Conservation (phyloP, 2,797 vertebrate genomes). For the Acomys russatus region DNA sequence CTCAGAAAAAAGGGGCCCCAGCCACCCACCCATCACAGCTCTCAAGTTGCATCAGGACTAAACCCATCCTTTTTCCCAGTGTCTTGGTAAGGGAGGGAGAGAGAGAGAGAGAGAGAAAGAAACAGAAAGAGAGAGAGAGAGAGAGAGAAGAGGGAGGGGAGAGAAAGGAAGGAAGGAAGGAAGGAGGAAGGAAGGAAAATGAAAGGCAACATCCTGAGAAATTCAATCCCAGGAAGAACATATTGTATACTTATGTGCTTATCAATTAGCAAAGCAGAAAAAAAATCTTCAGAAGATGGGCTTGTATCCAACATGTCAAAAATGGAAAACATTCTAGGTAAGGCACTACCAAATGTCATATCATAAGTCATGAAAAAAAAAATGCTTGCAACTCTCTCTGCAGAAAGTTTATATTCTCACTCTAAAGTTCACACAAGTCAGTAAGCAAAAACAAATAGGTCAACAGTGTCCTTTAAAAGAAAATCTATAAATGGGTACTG, state of each 20-base stretch:
- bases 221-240: conserved; percentile 37
- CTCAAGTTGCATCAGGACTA: no score
- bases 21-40: no score
- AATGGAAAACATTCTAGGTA: background rate
- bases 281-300: background rate
- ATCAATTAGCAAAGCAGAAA: background rate
- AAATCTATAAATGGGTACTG: background rate
- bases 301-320: background rate
- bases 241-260: background rate
- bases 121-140: no score
- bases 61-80: no score
- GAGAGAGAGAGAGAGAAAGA: no score
- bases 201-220: background rate
- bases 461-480: background rate
- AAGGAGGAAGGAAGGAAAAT: background rate
- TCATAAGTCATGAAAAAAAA: background rate
- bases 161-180: no score
- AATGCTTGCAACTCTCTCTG: background rate
- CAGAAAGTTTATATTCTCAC: background rate
- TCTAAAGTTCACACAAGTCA: background rate
- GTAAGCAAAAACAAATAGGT: background rate
- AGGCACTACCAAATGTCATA: background rate
- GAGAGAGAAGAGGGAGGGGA: no score
- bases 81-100: no score
- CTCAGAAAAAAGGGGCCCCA: no score